Evolutionary conservation across 2,797 vertebrate species (phyloP).

Genomic region (Tangara arthus): DNA sequence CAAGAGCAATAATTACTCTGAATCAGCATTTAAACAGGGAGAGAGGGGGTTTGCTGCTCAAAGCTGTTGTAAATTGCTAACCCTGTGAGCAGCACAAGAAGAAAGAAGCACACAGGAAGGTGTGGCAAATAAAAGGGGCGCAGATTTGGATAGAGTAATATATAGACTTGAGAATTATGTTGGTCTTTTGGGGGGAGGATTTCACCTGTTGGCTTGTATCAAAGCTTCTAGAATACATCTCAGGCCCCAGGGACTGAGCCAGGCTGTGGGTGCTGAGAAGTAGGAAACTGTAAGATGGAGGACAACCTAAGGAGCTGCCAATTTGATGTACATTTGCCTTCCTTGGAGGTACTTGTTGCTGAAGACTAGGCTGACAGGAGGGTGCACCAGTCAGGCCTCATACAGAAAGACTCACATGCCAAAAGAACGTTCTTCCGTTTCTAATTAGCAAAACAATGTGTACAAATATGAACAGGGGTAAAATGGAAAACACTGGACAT

Average conservation of each 20-base stretch:
- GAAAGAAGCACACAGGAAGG: background rate
- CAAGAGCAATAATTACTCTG: constrained; percentile 28
- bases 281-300: background rate
- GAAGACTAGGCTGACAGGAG: background rate
- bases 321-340: background rate
- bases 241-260: background rate
- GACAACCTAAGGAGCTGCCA: background rate
- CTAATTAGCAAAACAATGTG: background rate
- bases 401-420: background rate
- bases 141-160: background rate
- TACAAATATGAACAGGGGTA: background rate
- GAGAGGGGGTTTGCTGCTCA: background rate
- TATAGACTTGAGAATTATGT: background rate
- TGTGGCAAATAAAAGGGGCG: fast-evolving
- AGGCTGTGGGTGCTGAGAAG: background rate
- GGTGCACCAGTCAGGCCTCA: background rate
- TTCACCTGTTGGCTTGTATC: background rate
- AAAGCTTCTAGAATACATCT: background rate
- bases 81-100: background rate
- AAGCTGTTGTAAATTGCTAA: background rate
- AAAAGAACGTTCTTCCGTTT: background rate
- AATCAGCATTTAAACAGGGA: background rate
- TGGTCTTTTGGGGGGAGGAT: fast-evolving
- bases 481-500: background rate
- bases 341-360: background rate